Base-by-base conservation (phyloP, 2,888 invertebrate species). In the Lordiphosa fenestrarum region DNA sequence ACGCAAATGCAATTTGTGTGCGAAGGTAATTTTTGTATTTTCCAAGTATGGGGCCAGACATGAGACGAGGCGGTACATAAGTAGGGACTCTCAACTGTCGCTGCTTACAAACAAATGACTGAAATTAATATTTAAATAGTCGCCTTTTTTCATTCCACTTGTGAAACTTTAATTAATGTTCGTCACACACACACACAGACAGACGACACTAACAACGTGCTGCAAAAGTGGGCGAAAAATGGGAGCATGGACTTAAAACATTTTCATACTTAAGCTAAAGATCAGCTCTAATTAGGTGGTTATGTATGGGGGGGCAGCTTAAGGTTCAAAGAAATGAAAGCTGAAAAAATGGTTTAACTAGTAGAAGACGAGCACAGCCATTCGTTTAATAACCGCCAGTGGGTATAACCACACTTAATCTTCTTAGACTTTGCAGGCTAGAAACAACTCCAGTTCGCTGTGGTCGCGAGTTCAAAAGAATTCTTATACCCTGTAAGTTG, bases 1-100 rank as follows among this genome's bases (percentile, higher is more conserved):
- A 77, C 73, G 76, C 76, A 83, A 77, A 67, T 76, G 76, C 81
- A 80, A 83, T 80, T 83, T 83, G 81, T 66, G 60, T 62, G 65
- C 59, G 42, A 58, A 67, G 76, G 65, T 70, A 75, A 64, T 59
- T 66, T 56, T 55, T 67, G 59, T 63, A 64, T 69, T n/a, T n/a
- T 47, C 37, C 23, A 51, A 44, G 57, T 55, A 57, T 40, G 44
- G 37, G 44, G 30, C 63, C 30, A 21, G n/a, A 23, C 13, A 25
- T 33, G 48, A 13, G 19, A 2, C 15, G 15, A 6, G 3, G 40
- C 10, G n/a, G 10, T 33, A n/a, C 44, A 40, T n/a, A 10, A 19
- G 10, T 21, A 21, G 21, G 21, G 30, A 30, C 44, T 33, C 21
- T 12, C 12, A 4, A 30, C 13, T 44, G 25, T 7, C 13, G 15